Evolutionary conservation across 2,797 vertebrate species (phyloP), one percentile per base, ranked within the genome.

Genomic region (Anomalospiza imberbis): DNA sequence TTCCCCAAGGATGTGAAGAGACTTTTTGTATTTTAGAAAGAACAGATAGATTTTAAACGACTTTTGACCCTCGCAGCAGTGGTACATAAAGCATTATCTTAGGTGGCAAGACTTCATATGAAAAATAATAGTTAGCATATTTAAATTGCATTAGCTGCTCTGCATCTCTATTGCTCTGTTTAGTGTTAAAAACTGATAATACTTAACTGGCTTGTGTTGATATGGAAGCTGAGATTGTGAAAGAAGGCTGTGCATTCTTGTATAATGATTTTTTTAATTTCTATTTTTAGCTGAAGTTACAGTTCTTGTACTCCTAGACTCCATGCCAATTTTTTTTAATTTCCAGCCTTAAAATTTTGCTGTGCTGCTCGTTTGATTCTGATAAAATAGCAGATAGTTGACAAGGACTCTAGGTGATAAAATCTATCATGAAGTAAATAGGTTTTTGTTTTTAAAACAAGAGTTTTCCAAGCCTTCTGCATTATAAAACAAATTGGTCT

Each of bases 401-500:
- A 42, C 78, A 83, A 70, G 55, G 45, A 70, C 24, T 19, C 24
- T 83, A 36, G 84, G 47, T 82, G 60, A 80, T 83, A 92, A 93
- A 81, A 62, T 68, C 63, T 63, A 71, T 47, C 22, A 38, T 71
- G 60, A 62, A 85, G 10, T 72, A 91, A 85, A 88, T 42, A 71
- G 51, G 24, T 18, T 91, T 96, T 84, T 89, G 55, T 65, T 94
- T 85, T 88, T 66, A 95, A 88, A 88, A 93, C 45, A 71, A 51
- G 48, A 85, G 51, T 85, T 95, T 91, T 84, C 66, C 61, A 45
- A 89, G 53, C 74, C 60, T 82, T 95, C 31, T 75, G 60, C 88
- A 86, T 97, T 95, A 72, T 91, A 96, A 80, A 91, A 95, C 72
- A 93, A 95, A 94, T 92, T 91, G 82, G 40, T 94, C 70, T 87